Base-by-base conservation (phyloP, 1,140 invertebrate genomes). In the Zaprionus gabonicus region DNA sequence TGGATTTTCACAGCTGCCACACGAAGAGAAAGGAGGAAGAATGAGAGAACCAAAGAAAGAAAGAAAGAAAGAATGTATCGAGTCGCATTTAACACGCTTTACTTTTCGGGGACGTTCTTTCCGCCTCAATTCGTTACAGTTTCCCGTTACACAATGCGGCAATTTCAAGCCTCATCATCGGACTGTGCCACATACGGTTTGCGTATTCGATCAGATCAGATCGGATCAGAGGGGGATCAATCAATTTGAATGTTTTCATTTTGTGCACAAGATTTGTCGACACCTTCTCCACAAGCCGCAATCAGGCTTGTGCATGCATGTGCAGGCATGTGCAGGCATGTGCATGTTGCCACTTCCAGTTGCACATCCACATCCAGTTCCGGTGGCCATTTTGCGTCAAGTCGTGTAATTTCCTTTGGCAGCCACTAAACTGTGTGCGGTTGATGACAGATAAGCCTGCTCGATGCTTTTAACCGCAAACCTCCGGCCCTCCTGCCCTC, bases 1-100 rank as follows among this genome's bases (percentile, higher is more conserved):
- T 88, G 85, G 81, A 88, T 88, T 90, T 90, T 88, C 85, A 85
- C 85, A 88, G 85, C 81, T 88, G 81, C 70, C 81, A 87, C 62
- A 62, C 36, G 31, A 20, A 23, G 27, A 63, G 12, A 15, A 41
- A 36, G 17, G 62, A 59, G 46, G 58, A 72, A 64, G 31, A 75
- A 51, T 56, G 59, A 44, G 38, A n/a, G 5, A 44, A 15, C 15
- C 3, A 10, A 36, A 38, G 36, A 38, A 23, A 38, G 36, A 38
- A 38, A 38, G 36, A 15, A 38, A 38, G 36, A 15, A 38, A 15
- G 36, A 38, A 38, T 38, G 36, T 38, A 12, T 38, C 36, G 13
- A 4, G 36, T 60, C 51, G 57, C 59, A 83, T 84, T 87, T 84
- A 76, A 84, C 69, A 81, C 84, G 85, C 84, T 88, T 84, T 83